Percentiles rank a stretch among this genome's conserved stretches.
These are phyloP conservation scores for Ditula angustiorana DNA, from an alignment of 2,888 invertebrate species.

Conservation along the genomic window DNA sequence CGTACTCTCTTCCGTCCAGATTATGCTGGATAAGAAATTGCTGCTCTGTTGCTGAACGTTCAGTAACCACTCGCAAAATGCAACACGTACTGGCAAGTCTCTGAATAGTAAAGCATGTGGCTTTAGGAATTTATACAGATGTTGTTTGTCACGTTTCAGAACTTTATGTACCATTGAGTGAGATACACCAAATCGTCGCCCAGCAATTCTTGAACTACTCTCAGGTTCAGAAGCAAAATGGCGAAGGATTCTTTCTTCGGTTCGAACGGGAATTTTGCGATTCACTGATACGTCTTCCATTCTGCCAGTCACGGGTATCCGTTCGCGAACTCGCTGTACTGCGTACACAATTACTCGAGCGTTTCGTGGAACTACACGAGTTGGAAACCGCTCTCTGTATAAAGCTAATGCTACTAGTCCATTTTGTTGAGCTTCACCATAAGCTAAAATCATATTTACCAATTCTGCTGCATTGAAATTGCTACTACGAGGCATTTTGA, in stretches of 20 bases:
- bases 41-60: not conserved
- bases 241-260: conserved; percentile 2
- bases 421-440: conserved; percentile 14
- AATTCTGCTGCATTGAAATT: too few species aligned
- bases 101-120: conserved; percentile 1
- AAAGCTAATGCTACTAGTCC: not conserved
- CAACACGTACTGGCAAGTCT: not conserved
- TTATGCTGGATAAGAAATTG: not conserved
- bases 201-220: conserved; percentile 8
- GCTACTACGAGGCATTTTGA: too few species aligned
- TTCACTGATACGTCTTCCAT: too few species aligned
- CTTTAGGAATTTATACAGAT: conserved; percentile 13
- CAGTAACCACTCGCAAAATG: not conserved
- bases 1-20: conserved; percentile 7
- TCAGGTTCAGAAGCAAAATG: conserved; percentile 11
- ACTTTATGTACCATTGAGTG: conserved; percentile 9
- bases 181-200: conserved; percentile 1
- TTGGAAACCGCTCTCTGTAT: conserved; percentile 17
- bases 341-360: conserved; percentile 2
- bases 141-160: conserved; percentile 8
- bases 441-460: conserved; percentile 12
- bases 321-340: conserved; percentile 5
- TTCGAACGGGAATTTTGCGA: not conserved
- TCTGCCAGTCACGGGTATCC: conserved; percentile 14
- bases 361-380: conserved; percentile 12